Evolutionary conservation across 30 jellyfish, hydroid and myxozoan genomes (phyloP).

Genomic region (Cassiopea xamachana): DNA sequence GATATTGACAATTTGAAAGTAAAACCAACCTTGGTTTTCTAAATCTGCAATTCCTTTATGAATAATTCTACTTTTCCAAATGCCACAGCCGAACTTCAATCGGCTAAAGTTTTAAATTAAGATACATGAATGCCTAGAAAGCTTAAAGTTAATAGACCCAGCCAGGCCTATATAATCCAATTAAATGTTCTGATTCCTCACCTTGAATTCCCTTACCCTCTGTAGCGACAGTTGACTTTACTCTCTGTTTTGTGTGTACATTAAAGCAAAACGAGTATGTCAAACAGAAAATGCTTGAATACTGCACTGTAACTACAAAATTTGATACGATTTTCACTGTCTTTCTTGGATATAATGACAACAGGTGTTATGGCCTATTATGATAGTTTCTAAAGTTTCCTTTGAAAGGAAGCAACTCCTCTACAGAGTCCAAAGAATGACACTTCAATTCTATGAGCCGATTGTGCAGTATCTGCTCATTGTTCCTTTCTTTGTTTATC

Average conservation of each 20-base stretch:
- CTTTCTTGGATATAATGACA: not conserved
- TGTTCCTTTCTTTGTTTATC: constrained; percentile 3
- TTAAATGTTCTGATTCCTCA: not conserved
- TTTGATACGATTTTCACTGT: not conserved
- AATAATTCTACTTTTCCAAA: too few relatives aligned
- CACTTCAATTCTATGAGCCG: not conserved
- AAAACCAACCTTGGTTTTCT: too few relatives aligned
- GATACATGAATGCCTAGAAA: not conserved
- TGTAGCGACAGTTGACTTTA: too few relatives aligned
- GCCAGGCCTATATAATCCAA: not conserved
- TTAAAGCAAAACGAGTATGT: not conserved
- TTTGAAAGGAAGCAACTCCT: not conserved
- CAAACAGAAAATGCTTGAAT: not conserved
- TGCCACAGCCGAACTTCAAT: not conserved
- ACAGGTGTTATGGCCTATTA: constrained; percentile 11
- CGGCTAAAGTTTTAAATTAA: not conserved
- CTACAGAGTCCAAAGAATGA: not conserved
- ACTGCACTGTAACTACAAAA: not conserved
- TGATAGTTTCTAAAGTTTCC: not conserved
- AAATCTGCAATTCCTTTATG: too few relatives aligned
- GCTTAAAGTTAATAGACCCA: not conserved
- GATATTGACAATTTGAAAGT: too few relatives aligned
- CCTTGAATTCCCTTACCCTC: not conserved
- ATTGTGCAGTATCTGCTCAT: not conserved
- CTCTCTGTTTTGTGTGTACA: not conserved